Base-by-base conservation (phyloP, 2,113 vertebrate genomes). In the Lanius collurio region DNA sequence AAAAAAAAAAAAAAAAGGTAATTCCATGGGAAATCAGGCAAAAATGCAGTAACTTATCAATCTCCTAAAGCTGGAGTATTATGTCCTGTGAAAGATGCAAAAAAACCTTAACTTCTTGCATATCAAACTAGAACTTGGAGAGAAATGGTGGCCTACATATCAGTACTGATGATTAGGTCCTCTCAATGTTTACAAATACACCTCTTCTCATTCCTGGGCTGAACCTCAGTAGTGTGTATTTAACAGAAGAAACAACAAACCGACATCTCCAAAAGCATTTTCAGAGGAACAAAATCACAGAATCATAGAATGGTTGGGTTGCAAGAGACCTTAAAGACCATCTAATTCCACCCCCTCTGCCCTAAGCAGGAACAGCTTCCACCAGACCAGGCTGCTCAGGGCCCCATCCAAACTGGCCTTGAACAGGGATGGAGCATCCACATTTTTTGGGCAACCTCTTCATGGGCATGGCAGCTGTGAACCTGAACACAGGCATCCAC, bases 1-100 rank as follows among this genome's bases (percentile, higher is more conserved):
- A n/a, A n/a, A n/a, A n/a, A 1, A 1, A 2, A 20, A 59, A 24
- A 55, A 53, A 52, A 37, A 39, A 55, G 2, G 15, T 18, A 1
- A 56, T 55, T 77, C 76, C 30, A 71, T 7, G 80, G 2, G 5
- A 17, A 71, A 75, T 49, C 8, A 23, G n/a, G 10, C 6, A 64
- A 79, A 92, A 95, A 67, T 7, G 3, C 47, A 63, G 1, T 30
- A 56, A 57, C 3, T 28, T 70, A 49, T 19, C 11, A 30, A 30
- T 86, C 15, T 63, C 46, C 13, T 83, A 80, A 71, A 67, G 13
- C 1, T 55, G 53, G 87, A 63, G 15, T 47, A 89, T 71, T 41
- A 24, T 3, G 11, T 8, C 59, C 35, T 21, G 33, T 70, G 39
- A 74, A 89, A 55, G 6, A 55, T 16, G 42, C 1, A 81, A 68